Evolutionary conservation across 2,113 vertebrate species (phyloP).

Genomic region (Corythornis madagascariensis): DNA sequence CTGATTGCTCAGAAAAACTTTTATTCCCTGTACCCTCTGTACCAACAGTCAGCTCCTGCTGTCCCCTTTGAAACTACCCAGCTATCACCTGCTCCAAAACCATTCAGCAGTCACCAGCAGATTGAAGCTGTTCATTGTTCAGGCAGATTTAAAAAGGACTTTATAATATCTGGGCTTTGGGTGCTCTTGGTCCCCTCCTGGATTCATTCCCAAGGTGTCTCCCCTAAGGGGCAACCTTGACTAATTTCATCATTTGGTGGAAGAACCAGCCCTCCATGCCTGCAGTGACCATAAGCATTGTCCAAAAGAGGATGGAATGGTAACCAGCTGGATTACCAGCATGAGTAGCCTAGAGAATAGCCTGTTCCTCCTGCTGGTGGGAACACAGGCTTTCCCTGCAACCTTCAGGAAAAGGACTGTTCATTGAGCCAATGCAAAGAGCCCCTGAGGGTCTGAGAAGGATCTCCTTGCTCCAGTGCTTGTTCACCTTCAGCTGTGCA

Average conservation of each 20-base stretch:
- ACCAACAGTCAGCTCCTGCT: not conserved
- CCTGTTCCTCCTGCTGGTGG: not conserved
- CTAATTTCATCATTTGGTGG: not conserved
- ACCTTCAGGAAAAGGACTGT: not conserved
- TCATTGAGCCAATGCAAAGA: not conserved
- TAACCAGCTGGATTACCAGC: not conserved
- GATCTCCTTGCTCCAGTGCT: not conserved
- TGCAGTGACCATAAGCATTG: not conserved
- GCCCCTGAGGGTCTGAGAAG: not conserved
- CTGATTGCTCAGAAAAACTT: not conserved
- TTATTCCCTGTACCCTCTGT: too few relatives aligned
- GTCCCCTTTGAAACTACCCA: not conserved
- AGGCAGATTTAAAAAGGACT: not conserved
- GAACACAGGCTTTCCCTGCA: not conserved
- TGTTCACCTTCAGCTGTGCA: not conserved
- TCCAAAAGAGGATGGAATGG: not conserved
- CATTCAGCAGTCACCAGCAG: not conserved
- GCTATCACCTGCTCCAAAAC: not conserved
- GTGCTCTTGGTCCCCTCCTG: not conserved
- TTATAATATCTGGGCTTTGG: accelerated
- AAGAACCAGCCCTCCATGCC: not conserved
- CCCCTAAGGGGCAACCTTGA: not conserved
- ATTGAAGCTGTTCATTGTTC: not conserved
- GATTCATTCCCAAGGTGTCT: not conserved
- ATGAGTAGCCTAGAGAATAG: not conserved